These are phyloP conservation scores for Frieseomelitta varia DNA, from an alignment of 1,140 invertebrate species.

Conservation along the genomic window DNA sequence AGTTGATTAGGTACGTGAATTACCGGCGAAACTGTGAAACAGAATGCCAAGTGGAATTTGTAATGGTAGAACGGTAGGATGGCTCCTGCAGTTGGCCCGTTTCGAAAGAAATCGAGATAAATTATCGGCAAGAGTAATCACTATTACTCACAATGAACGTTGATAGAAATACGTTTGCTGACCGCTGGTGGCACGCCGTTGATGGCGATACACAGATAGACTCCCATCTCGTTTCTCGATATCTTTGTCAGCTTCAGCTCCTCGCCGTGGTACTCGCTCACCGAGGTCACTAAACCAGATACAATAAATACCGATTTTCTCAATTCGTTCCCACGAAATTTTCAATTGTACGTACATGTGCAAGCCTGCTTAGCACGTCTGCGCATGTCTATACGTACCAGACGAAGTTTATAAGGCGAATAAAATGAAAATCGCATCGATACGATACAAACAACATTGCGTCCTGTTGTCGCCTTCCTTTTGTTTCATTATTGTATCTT, in stretches of 20 bases:
- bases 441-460: no score
- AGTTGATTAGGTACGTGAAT: constrained; percentile 95
- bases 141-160: constrained; percentile 91
- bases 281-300: constrained; percentile 29
- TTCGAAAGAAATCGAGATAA: constrained; percentile 29
- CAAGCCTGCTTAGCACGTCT: no score
- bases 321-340: not conserved
- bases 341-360: not conserved
- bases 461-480: no score
- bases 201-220: constrained; percentile 92
- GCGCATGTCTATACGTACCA: no score
- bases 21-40: constrained; percentile 90
- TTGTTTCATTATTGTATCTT: no score
- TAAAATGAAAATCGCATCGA: no score
- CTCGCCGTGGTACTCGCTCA: constrained; percentile 84
- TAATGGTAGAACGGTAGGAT: not conserved
- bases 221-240: constrained; percentile 93
- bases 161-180: constrained; percentile 91
- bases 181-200: constrained; percentile 91
- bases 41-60: constrained; percentile 53
- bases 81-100: not conserved
- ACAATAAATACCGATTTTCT: not conserved
- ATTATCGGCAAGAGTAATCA: constrained; percentile 29
- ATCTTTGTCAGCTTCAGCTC: constrained; percentile 90
- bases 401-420: no score